Evolutionary conservation across 1,140 invertebrate species (phyloP).

Genomic region (Drosophila teissieri): DNA sequence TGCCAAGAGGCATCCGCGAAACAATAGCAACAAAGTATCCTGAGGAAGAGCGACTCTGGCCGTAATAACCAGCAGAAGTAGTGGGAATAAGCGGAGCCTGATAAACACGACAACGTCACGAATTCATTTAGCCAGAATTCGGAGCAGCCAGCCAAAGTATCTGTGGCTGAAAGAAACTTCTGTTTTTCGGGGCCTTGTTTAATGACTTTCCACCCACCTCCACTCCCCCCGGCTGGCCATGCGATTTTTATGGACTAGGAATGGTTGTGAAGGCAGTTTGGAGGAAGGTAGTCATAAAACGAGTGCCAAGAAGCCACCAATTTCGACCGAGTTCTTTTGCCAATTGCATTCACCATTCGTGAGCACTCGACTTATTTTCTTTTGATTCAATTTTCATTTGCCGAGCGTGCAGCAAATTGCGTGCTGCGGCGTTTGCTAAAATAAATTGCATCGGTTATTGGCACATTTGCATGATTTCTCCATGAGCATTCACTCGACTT

Average conservation of each 20-base stretch:
- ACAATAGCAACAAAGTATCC: conserved; percentile 28
- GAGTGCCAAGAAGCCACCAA: not conserved
- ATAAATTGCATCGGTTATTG: conserved; percentile 69
- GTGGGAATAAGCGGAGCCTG: conserved; percentile 53
- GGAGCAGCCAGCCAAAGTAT: conserved; percentile 39
- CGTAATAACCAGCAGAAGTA: conserved; percentile 32
- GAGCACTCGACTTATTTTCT: conserved; percentile 15
- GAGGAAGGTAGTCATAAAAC: conserved; percentile 23
- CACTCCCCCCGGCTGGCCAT: not conserved
- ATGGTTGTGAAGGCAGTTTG: not conserved
- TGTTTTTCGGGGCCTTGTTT: conserved; percentile 58
- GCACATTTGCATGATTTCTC: conserved; percentile 59
- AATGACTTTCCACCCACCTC: conserved; percentile 59
- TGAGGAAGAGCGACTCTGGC: conserved; percentile 15
- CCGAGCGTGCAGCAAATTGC: conserved; percentile 49
- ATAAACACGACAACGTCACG: conserved; percentile 79
- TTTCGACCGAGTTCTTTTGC: conserved; percentile 30
- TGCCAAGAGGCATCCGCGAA: conserved; percentile 66
- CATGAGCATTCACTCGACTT: conserved; percentile 14
- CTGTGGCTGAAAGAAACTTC: conserved; percentile 52
- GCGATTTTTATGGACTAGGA: conserved; percentile 7
- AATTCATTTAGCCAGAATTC: conserved; percentile 31
- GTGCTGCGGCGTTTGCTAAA: conserved; percentile 42
- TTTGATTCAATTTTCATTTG: conserved; percentile 54
- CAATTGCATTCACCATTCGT: conserved; percentile 66